Evolutionary conservation across 2,113 vertebrate genomes (phyloP), one percentile per base, ranked within the genome.

Genomic region (Menura novaehollandiae): DNA sequence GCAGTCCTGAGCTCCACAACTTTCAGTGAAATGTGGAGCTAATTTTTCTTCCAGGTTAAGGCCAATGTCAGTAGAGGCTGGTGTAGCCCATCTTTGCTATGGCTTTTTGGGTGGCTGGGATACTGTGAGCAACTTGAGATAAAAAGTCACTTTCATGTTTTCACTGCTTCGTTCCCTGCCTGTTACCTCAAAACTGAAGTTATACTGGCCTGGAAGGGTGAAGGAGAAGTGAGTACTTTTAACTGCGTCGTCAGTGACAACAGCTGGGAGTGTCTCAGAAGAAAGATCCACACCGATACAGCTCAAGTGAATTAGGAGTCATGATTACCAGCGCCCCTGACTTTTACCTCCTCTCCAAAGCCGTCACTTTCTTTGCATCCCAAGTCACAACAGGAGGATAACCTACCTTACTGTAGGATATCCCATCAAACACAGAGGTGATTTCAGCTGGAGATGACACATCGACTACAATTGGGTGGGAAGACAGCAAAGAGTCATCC

Each of bases 361-460:
- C 4, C 9, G 16, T 8, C 7, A 7, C 35, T 71, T 75, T 24
- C 30, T 85, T 76, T 60, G 20, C 18, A 83, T 24, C 32, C 53
- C 41, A 63, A 78, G 27, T 74, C 67, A 63, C 26, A 51, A 15
- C 3, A 28, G 30, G 6, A 27, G 5, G 5, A 23, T 79, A 33
- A 32, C 93, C 44, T 88, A 99, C 99, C 99, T 99, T 99, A 96
- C 97, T 99, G 81, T 99, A 99, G 52, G 99, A 99, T 93, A 99
- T 99, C 58, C 97, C 97, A 58, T 99, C 99, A 97, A 99, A 99
- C 67, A 99, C 99, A n/a, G 99, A 99, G 4, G 99, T 99, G 83
- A 99, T 99, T 98, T 99, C 99, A 75, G 98, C 98, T 15, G 99
- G 99, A 11, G 98, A 99, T 11, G 98, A 98, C 64, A 99, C 99